Evolutionary conservation across 2,797 vertebrate genomes (phyloP), one percentile per base, ranked within the genome.

Genomic region (Fistularia commersonii): DNA sequence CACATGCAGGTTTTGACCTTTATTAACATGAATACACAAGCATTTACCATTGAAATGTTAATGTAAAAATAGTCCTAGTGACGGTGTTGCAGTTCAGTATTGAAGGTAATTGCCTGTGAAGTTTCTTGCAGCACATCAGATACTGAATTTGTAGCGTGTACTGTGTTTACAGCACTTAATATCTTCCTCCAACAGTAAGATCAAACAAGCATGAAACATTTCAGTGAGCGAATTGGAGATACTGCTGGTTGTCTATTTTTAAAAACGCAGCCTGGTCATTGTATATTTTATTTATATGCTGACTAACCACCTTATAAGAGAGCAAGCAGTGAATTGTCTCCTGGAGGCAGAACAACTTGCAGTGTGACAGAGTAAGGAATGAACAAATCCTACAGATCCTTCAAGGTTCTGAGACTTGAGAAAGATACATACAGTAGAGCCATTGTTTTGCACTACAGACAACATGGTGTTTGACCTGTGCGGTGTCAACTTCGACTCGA

Each of bases 271-370:
- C 52, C 41, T 63, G 77, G 77, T 77, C 68, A 75, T 61, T 64
- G 55, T 68, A 71, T 86, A 66, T 82, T 83, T 87, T 76, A 80
- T 85, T 83, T 34, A 83, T 82, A 51, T 14, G 11, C 0, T n/a
- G 33, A 68, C 64, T 71, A 53, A 49, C 49, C 57, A 69, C 33
- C 11, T 49, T 54, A 63, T 60, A 76, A 50, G 55, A 58, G 38
- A 64, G 52, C 51, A 41, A 45, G 57, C 33, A 31, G 41, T 39
- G n/a, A 66, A 58, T 61, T 54, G 48, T 40, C 44, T 59, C 50
- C 51, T 68, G 0, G 12, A 59, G 61, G 60, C 64, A 60, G 76
- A 52, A 61, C 15, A 66, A 65, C 62, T n/a, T n/a, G n/a, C n/a
- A n/a, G n/a, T n/a, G 64, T 8, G 7, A 12, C 41, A 13, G 11